These are phyloP conservation scores for Chrysocyon brachyurus DNA, from an alignment of 2,797 vertebrate genomes.

Conservation along the genomic window DNA sequence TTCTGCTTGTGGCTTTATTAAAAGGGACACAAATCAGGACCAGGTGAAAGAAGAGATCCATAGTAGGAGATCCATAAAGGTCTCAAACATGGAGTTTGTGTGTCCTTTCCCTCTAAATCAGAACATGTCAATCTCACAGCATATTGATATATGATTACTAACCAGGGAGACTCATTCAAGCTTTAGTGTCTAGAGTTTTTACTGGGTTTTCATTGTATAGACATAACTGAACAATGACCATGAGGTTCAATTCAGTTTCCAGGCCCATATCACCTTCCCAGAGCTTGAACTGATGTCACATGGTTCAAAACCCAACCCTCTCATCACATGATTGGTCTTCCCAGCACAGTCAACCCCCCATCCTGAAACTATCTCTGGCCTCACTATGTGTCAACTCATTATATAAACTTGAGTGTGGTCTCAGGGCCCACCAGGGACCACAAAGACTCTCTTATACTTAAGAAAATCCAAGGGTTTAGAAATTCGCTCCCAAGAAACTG, in stretches of 20 bases:
- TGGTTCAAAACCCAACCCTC: neutral
- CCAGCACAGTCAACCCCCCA: neutral
- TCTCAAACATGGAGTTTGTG: neutral
- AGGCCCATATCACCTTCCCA: neutral
- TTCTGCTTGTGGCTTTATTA: neutral
- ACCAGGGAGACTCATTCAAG: neutral
- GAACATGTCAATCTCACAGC: neutral
- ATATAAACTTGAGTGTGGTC: neutral
- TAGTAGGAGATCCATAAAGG: neutral
- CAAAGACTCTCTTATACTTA: neutral
- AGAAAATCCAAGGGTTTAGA: neutral
- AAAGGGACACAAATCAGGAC: neutral
- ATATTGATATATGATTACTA: neutral
- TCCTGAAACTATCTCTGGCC: neutral
- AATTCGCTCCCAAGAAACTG: neutral
- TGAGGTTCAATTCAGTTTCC: neutral
- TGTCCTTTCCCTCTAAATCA: neutral
- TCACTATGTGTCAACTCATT: neutral
- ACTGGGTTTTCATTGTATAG: neutral
- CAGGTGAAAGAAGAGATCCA: neutral
- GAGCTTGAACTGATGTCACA: neutral
- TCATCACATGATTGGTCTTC: neutral
- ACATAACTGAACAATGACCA: neutral
- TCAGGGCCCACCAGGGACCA: neutral
- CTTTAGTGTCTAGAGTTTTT: neutral